Evolutionary conservation across 2,797 vertebrate genomes (phyloP).

Genomic region (Chelonia mydas): DNA sequence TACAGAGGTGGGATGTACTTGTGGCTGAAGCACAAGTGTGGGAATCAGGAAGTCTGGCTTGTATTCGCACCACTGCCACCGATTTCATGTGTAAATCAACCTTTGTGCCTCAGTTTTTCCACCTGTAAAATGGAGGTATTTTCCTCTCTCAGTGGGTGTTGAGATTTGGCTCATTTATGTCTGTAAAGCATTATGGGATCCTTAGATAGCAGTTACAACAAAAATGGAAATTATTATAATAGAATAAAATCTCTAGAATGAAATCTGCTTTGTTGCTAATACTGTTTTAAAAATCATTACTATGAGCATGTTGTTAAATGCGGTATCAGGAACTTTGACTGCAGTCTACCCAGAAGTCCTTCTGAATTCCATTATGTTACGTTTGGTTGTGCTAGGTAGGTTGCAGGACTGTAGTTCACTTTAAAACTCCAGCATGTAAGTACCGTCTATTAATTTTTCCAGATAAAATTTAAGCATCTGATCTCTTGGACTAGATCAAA

Average conservation of each 20-base stretch:
- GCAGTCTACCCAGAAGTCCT: not conserved
- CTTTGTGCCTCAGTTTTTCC: constrained; percentile 5
- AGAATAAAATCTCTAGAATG: not conserved
- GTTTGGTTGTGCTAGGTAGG: not conserved
- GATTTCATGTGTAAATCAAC: not conserved
- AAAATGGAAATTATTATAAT: constrained; percentile 41
- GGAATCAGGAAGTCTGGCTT: not conserved
- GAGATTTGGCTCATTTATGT: not conserved
- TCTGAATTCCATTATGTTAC: not conserved
- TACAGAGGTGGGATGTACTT: not conserved
- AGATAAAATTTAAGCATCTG: constrained; percentile 44
- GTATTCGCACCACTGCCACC: not conserved
- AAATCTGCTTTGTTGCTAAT: not conserved
- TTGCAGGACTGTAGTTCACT: not conserved
- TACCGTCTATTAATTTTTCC: constrained; percentile 19
- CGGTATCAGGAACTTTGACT: constrained; percentile 15
- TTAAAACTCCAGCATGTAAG: constrained; percentile 36
- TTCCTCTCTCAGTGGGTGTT: not conserved
- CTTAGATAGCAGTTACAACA: not conserved
- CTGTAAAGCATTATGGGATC: constrained; percentile 11
- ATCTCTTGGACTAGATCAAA: constrained; percentile 52
- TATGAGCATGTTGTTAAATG: not conserved
- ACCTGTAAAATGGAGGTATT: constrained; percentile 3
- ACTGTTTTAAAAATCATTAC: not conserved
- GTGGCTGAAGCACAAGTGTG: not conserved